A percentile compares a stretch with the other conserved stretches of the same genome.
These are phyloP conservation scores for Atherix ibis DNA, from an alignment of 2,888 invertebrate species.

Conservation along the genomic window DNA sequence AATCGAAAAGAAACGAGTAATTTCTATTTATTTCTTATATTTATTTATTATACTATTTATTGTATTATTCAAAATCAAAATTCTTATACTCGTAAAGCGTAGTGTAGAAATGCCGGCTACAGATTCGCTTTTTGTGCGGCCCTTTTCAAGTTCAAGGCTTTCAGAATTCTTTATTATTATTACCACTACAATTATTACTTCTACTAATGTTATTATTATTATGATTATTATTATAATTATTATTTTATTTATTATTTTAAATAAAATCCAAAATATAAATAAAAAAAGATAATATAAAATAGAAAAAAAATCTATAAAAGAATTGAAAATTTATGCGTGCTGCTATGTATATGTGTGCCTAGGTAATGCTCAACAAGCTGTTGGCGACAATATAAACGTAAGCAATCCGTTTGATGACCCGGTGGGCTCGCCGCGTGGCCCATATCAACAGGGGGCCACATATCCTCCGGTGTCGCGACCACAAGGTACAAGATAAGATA, in stretches of 20 bases:
- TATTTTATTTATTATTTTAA: neutral
- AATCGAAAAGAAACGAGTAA: too few relatives aligned
- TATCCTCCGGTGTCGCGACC: constrained; percentile 33
- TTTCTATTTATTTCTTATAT: too few relatives aligned
- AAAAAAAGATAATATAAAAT: constrained; percentile 1
- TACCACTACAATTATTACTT: neutral
- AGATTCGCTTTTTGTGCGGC: too few relatives aligned
- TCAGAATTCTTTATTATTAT: too few relatives aligned
- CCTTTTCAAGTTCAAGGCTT: too few relatives aligned
- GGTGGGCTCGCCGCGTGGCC: constrained; percentile 22
- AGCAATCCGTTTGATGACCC: constrained; percentile 76
- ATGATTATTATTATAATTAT: neutral
- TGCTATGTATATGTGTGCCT: too few relatives aligned
- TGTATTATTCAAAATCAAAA: too few relatives aligned
- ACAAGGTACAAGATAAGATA: constrained; percentile 30
- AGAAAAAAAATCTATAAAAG: constrained; percentile 8
- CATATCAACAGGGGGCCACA: constrained; percentile 27
- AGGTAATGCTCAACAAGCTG: constrained; percentile 25
- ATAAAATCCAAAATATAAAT: neutral
- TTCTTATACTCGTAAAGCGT: too few relatives aligned
- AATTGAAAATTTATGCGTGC: too few relatives aligned
- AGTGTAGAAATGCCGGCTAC: too few relatives aligned
- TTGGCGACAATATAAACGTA: constrained; percentile 63
- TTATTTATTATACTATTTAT: too few relatives aligned
- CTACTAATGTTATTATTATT: neutral